Evolutionary conservation across 2,888 invertebrate species (phyloP).

Genomic region (Macroteleia sp.): DNA sequence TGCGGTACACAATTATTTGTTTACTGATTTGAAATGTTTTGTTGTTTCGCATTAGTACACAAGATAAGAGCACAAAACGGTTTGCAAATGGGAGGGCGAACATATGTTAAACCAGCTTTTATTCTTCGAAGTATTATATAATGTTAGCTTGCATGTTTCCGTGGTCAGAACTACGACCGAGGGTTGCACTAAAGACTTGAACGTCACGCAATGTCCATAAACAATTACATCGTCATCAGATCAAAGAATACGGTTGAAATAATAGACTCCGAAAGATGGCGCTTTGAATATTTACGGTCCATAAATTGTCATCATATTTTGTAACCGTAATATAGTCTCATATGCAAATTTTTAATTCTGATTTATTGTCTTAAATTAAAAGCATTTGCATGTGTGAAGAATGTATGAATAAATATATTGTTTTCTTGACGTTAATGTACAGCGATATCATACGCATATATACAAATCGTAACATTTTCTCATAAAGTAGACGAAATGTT

Average conservation of each 20-base stretch:
- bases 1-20: conserved; percentile 53
- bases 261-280: conserved; percentile 25
- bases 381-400: too few relatives aligned
- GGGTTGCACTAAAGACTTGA: conserved; percentile 51
- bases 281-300: conserved; percentile 29
- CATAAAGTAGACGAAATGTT: too few relatives aligned
- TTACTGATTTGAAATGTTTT: conserved; percentile 42
- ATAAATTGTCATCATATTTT: too few relatives aligned
- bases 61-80: conserved; percentile 48
- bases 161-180: conserved; percentile 43
- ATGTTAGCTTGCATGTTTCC: conserved; percentile 60
- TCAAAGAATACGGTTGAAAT: conserved; percentile 45
- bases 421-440: too few relatives aligned
- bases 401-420: too few relatives aligned
- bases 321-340: too few relatives aligned
- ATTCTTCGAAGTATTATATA: conserved; percentile 57
- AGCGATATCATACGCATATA: too few relatives aligned
- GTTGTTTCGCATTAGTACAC: conserved; percentile 42
- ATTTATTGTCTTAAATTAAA: too few relatives aligned
- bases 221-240: conserved; percentile 71
- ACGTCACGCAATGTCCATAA: conserved; percentile 72
- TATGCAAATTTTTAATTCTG: too few relatives aligned
- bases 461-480: too few relatives aligned
- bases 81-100: conserved; percentile 52
- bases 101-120: conserved; percentile 56